Evolutionary conservation across 2,113 vertebrate species (phyloP), one percentile per base, ranked within the genome.

Genomic region (Oreochromis spilurus): DNA sequence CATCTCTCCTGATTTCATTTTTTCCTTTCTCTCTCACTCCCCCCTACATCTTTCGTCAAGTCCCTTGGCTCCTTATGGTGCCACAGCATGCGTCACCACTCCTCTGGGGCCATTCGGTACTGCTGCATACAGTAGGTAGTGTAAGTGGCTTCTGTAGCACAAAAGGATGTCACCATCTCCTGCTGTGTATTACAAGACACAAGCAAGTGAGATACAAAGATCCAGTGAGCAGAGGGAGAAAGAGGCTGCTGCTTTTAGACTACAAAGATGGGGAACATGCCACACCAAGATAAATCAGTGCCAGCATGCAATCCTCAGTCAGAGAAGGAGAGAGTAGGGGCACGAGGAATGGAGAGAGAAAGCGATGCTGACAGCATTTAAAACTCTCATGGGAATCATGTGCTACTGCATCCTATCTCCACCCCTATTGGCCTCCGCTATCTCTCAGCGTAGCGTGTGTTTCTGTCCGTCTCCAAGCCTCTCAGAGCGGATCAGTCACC

Each of bases 401-500:
- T 93, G 91, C 92, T 87, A 84, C 84, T 65, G 90, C 88, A 89
- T 89, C 82, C 87, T 81, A 89, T 93, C 92, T 92, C 82, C 90
- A 45, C 82, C 26, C 77, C 92, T 87, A 81, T 84, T 93, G 90
- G 87, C 88, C 93, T 90, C 84, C 57, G 26, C 92, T 88, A 84
- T 94, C 89, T 85, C 86, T 91, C 81, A 89, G 88, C 86, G 54
- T 89, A 67, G 92, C 77, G 60, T 93, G 90, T 90, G 92, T 92
- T 92, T 92, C 85, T 87, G 87, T 90, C 92, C 89, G 81, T 94
- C 85, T 95, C 82, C 88, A 92, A 94, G 89, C 92, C 91, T 88
- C 92, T 96, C 90, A 86, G 94, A 94, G 92, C 85, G 85, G 95
- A 95, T 96, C 95, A 96, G 95, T 96, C 94, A 92, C 93, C 93